phyloP scores from a whole-genome alignment of 2,113 vertebrate species.

The Phyllostomus discolor region DNA sequence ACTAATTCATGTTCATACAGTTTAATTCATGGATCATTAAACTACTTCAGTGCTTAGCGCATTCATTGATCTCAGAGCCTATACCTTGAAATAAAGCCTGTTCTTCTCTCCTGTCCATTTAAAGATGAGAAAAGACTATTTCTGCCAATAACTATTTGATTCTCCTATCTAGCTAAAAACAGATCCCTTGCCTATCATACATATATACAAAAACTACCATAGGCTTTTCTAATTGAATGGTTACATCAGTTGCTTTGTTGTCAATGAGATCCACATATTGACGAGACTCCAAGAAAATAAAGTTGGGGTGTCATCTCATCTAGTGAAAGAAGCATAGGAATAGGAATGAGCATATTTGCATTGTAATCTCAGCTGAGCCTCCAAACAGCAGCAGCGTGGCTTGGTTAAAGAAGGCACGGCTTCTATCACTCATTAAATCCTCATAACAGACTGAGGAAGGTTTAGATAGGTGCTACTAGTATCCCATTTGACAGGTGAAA shows the following conservation, averaged over 20 bases:
- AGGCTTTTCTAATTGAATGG: not conserved
- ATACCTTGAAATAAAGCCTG: constrained; percentile 7
- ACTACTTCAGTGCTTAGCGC: not conserved
- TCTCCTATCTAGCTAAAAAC: constrained; percentile 8
- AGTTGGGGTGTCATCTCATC: not conserved
- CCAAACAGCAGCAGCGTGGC: not conserved
- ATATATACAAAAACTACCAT: not conserved
- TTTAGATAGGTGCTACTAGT: not conserved
- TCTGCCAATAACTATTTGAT: not conserved
- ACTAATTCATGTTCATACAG: constrained; percentile 19
- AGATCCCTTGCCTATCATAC: not conserved
- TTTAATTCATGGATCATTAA: constrained; percentile 37
- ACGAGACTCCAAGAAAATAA: not conserved
- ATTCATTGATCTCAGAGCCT: constrained; percentile 7
- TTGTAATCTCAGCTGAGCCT: not conserved
- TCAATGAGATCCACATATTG: not conserved
- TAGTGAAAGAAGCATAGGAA: not conserved
- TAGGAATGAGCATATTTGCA: not conserved
- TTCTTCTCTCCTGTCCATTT: constrained; percentile 6
- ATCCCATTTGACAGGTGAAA: not conserved
- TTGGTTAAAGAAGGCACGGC: not conserved
- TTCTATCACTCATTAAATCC: not conserved
- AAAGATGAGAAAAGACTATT: constrained; percentile 32
- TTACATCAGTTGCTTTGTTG: not conserved
- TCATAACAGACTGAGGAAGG: not conserved